phyloP scores from a whole-genome alignment of 2,113 vertebrate species.

The Natator depressus region DNA sequence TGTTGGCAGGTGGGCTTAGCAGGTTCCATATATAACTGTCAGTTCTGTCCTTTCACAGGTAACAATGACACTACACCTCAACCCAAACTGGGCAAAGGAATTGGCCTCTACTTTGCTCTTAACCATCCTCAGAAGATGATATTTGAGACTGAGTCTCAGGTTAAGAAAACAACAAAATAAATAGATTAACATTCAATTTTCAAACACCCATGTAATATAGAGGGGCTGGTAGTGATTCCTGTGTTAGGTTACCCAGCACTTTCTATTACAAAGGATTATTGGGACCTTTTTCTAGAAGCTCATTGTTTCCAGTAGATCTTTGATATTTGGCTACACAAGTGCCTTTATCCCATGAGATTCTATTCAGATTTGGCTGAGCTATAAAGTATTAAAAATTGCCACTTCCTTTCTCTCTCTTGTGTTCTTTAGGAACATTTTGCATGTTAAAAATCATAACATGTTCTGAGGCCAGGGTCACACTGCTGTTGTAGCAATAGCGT shows the following conservation, averaged over 20 bases:
- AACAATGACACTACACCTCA: neutral
- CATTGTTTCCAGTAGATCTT: neutral
- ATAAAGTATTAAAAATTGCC: neutral
- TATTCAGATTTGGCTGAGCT: neutral
- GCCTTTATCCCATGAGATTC: neutral
- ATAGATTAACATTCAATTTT: neutral
- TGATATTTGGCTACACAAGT: neutral
- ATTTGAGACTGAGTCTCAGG: neutral
- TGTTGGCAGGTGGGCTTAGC: neutral
- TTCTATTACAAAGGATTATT: neutral
- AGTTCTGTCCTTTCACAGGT: neutral
- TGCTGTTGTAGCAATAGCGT: neutral
- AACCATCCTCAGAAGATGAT: neutral
- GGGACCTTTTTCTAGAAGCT: neutral
- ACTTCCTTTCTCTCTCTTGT: neutral
- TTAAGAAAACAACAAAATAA: neutral
- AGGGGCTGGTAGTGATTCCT: neutral
- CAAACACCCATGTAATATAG: neutral
- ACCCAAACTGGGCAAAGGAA: neutral
- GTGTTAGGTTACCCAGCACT: neutral
- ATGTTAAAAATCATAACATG: neutral
- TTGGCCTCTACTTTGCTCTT: neutral
- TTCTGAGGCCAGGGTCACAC: neutral
- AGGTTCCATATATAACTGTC: neutral
- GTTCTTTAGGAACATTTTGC: neutral